Conservation (phyloP, 1,140 invertebrate species). For the Meloidogyne chitwoodi region DNA sequence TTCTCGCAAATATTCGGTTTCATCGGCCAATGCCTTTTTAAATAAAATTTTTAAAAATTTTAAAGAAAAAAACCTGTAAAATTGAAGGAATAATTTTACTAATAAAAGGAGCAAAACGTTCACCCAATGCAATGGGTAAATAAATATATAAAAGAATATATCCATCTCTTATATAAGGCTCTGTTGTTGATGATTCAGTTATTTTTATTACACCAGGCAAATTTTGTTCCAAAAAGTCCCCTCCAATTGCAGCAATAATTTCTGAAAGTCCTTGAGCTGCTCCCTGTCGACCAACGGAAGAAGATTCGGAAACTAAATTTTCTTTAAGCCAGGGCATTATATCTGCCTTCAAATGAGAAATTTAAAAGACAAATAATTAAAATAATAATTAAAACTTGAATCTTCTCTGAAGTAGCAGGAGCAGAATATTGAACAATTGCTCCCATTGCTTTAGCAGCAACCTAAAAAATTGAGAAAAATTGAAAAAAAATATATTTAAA, state of each 20-base stretch:
- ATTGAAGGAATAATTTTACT: conserved; percentile 96
- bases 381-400: conserved; percentile 14
- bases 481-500: too few relatives aligned
- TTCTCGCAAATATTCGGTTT: conserved; percentile 96
- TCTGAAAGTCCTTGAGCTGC: conserved; percentile 82
- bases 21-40: conserved; percentile 82
- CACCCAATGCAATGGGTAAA: conserved; percentile 90
- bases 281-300: conserved; percentile 88
- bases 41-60: conserved; percentile 4
- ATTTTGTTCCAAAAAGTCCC: conserved; percentile 86
- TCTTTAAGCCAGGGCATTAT: conserved; percentile 95
- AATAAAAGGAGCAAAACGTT: conserved; percentile 91
- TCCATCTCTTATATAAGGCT: conserved; percentile 95
- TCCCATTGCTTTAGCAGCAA: conserved; percentile 86
- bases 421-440: conserved; percentile 94
- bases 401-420: conserved; percentile 36
- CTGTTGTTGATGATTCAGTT: conserved; percentile 74
- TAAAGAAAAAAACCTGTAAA: conserved; percentile 68
- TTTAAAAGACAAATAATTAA: conserved; percentile 54
- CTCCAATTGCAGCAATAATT: conserved; percentile 89
- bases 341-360: conserved; percentile 73
- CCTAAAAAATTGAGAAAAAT: conserved; percentile 66
- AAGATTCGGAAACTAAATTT: conserved; percentile 89
- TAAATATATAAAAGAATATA: conserved; percentile 99
- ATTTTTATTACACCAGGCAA: conserved; percentile 98